Conservation (phyloP, 1,140 invertebrate species). For the Coenobita brevimanus region DNA sequence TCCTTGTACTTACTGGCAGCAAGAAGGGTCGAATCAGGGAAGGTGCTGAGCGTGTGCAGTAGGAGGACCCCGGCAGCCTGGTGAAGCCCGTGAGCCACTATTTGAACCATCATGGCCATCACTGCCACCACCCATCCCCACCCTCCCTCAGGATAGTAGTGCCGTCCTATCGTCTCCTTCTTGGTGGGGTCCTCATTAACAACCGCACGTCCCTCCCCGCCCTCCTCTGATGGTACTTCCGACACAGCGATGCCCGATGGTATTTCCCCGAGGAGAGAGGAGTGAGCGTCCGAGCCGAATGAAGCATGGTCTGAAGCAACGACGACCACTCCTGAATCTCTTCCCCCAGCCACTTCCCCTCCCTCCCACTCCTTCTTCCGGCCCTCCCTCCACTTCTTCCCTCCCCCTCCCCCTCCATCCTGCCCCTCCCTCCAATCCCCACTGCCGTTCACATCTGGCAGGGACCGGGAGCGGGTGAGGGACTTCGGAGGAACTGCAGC, state of each 20-base stretch:
- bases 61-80: slow-evolving; percentile 77
- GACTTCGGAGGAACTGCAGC: background rate
- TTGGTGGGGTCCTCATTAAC: slow-evolving; percentile 74
- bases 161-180: slow-evolving; percentile 79
- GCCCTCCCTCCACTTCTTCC: background rate
- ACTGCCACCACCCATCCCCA: slow-evolving; percentile 83
- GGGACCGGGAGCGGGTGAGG: slow-evolving; percentile 61
- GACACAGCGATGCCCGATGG: slow-evolving; percentile 55
- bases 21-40: slow-evolving; percentile 74
- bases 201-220: background rate
- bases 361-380: slow-evolving; percentile 1
- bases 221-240: slow-evolving; percentile 61
- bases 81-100: slow-evolving; percentile 80
- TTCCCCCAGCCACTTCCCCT: background rate
- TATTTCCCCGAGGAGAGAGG: slow-evolving; percentile 63
- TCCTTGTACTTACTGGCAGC: slow-evolving; percentile 75
- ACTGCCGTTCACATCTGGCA: slow-evolving; percentile 52
- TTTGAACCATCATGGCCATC: slow-evolving; percentile 78
- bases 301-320: slow-evolving; percentile 58
- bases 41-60: slow-evolving; percentile 75
- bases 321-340: slow-evolving; percentile 64
- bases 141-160: slow-evolving; percentile 84
- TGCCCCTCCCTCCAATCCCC: slow-evolving; percentile 32
- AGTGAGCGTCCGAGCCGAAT: slow-evolving; percentile 62
- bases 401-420: slow-evolving; percentile 18